Conservation (phyloP, 1,140 invertebrate species). For the Idris sp. region DNA sequence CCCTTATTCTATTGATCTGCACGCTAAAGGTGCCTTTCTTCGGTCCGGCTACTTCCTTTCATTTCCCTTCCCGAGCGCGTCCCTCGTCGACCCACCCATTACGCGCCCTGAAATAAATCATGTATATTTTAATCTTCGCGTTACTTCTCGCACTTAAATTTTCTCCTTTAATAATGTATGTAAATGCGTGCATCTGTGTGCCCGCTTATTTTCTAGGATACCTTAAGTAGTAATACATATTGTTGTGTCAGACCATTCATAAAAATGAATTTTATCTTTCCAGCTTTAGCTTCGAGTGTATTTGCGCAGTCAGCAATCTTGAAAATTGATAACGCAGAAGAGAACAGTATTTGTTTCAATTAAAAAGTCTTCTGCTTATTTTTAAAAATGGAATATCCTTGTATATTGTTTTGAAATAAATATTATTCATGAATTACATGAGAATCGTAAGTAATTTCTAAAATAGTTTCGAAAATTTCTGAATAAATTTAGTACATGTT, state of each 20-base stretch:
- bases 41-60: constrained; percentile 62
- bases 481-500: too few species aligned
- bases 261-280: constrained; percentile 46
- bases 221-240: constrained; percentile 50
- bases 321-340: too few species aligned
- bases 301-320: background rate
- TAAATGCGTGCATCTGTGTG: constrained; percentile 44
- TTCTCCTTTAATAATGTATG: constrained; percentile 52
- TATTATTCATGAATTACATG: too few species aligned
- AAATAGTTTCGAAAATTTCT: too few species aligned
- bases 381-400: too few species aligned
- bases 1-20: constrained; percentile 75
- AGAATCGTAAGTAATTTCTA: too few species aligned
- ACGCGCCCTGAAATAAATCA: constrained; percentile 58
- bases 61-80: constrained; percentile 53
- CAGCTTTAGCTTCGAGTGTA: background rate
- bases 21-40: constrained; percentile 74
- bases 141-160: constrained; percentile 60
- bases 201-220: constrained; percentile 19
- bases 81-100: constrained; percentile 38
- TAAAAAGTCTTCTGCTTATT: too few species aligned
- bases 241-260: constrained; percentile 47
- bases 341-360: too few species aligned
- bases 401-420: too few species aligned
- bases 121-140: constrained; percentile 61